Conservation (phyloP, 2,888 invertebrate genomes). For the Azorinus chamasolen region DNA sequence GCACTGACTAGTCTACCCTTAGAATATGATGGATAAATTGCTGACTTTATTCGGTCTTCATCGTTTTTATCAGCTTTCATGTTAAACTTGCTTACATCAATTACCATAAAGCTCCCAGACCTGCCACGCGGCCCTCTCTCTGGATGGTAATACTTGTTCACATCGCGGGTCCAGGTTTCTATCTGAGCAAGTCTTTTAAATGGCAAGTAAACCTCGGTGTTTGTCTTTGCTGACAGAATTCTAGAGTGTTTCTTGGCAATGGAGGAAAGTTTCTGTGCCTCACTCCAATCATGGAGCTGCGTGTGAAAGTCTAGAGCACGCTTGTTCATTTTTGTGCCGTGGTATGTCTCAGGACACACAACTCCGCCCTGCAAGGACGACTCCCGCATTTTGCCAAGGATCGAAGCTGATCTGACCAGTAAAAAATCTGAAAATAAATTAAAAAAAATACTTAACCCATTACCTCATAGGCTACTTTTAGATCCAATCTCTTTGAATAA, state of each 20-base stretch:
- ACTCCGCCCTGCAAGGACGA: slow-evolving; percentile 10
- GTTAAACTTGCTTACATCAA: slow-evolving; percentile 57
- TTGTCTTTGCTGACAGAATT: slow-evolving; percentile 44
- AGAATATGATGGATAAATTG: slow-evolving; percentile 37
- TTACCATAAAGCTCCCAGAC: slow-evolving; percentile 60
- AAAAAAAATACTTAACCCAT: too few relatives aligned
- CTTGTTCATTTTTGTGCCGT: slow-evolving; percentile 71
- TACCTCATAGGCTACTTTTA: too few relatives aligned
- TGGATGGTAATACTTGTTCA: slow-evolving; percentile 59
- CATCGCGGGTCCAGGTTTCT: slow-evolving; percentile 69
- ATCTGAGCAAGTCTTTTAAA: slow-evolving; percentile 74
- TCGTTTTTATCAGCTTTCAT: slow-evolving; percentile 51
- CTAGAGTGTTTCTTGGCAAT: slow-evolving; percentile 45
- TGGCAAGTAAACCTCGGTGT: slow-evolving; percentile 61
- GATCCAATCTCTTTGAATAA: too few relatives aligned
- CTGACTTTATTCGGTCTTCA: slow-evolving; percentile 42
- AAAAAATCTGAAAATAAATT: slow-evolving; percentile 39
- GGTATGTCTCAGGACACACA: slow-evolving; percentile 49
- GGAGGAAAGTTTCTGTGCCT: slow-evolving; percentile 67
- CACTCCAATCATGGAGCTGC: slow-evolving; percentile 77
- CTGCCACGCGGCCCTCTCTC: slow-evolving; percentile 27
- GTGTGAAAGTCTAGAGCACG: slow-evolving; percentile 75
- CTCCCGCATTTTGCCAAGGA: slow-evolving; percentile 44
- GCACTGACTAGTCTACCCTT: slow-evolving; percentile 39
- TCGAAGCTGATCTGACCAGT: background rate